phyloP scores from a whole-genome alignment of 35 echinoderm and acorn worm species.

The Ptychodera flava region DNA sequence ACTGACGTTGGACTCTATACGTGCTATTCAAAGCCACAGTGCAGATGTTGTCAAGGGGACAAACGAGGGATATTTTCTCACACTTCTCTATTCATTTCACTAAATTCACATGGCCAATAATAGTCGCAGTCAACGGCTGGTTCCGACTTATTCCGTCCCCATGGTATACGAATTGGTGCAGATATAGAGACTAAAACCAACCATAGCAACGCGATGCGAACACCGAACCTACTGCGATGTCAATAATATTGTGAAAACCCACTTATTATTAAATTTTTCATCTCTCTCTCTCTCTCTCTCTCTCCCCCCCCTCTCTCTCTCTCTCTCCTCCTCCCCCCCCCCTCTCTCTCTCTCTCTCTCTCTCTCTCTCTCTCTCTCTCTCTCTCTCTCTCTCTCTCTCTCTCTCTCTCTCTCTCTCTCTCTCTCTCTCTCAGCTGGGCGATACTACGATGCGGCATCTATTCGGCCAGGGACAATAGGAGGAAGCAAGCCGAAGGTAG shows the following conservation, averaged over 20 bases:
- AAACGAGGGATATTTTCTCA: too few species aligned
- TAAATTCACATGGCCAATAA: too few species aligned
- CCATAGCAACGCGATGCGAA: not conserved
- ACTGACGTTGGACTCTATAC: too few species aligned
- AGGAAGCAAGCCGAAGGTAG: constrained; percentile 72
- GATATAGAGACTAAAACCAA: not conserved
- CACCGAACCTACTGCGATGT: not conserved
- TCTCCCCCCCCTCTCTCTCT: not conserved
- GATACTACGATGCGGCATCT: constrained; percentile 19
- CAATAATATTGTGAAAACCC: not conserved
- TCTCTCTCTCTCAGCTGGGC: constrained; percentile 14
- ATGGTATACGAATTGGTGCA: not conserved
- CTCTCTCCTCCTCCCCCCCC: not conserved
- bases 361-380: not conserved
- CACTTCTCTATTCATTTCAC: too few species aligned
- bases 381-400: not conserved
- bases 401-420: not conserved
- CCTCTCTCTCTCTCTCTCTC: not conserved
- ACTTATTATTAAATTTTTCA: not conserved
- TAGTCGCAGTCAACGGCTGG: too few species aligned
- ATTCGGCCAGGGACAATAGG: constrained; percentile 47
- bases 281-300: not conserved
- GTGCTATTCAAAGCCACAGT: too few species aligned
- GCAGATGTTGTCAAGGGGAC: too few species aligned
- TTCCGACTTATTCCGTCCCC: too few species aligned